Evolutionary conservation across 2,888 invertebrate species (phyloP).

Genomic region (Steinernema scapterisci): DNA sequence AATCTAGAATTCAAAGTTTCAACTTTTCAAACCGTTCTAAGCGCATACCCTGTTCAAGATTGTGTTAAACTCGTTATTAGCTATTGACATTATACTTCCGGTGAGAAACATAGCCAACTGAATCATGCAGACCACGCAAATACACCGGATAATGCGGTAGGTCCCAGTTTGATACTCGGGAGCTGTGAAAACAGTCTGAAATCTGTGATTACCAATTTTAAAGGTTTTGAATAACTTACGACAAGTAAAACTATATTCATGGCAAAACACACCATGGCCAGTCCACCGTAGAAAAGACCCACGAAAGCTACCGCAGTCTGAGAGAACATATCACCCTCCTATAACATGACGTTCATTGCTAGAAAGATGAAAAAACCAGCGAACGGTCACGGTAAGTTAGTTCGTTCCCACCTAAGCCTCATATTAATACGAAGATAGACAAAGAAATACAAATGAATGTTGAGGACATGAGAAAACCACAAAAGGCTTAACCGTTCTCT

Average conservation of each 20-base stretch:
- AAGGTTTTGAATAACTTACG: neutral
- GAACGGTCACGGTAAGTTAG: too few relatives aligned
- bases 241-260: neutral
- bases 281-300: too few relatives aligned
- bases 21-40: neutral
- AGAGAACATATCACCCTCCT: too few relatives aligned
- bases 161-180: neutral
- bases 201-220: neutral
- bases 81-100: neutral
- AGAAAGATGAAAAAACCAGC: too few relatives aligned
- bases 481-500: too few relatives aligned
- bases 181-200: neutral
- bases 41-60: neutral
- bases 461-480: too few relatives aligned
- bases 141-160: neutral
- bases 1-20: neutral
- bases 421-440: too few relatives aligned
- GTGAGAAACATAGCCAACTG: neutral
- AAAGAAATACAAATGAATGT: too few relatives aligned
- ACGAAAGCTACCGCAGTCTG: too few relatives aligned
- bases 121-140: neutral
- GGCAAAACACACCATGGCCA: neutral
- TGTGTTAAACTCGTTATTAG: neutral
- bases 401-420: too few relatives aligned
- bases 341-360: too few relatives aligned